These are phyloP conservation scores for Procambarus virginalis DNA, from an alignment of 1,140 invertebrate genomes.

Conservation along the genomic window DNA sequence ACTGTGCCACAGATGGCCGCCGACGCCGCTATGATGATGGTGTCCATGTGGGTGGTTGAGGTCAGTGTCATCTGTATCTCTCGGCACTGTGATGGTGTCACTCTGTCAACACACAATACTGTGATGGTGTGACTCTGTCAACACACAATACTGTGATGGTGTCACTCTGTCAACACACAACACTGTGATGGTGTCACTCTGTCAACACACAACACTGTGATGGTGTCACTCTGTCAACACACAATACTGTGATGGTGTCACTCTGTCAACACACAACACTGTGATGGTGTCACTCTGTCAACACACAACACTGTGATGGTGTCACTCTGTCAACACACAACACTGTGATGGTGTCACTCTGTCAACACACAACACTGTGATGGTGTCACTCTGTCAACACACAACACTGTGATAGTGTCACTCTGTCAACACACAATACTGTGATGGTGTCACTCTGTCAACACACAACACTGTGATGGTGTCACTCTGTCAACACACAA, in stretches of 20 bases:
- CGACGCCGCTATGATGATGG: constrained; percentile 93
- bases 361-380: no score
- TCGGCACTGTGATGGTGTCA: constrained; percentile 83
- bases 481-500: no score
- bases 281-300: not conserved
- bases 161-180: not conserved
- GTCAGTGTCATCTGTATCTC: constrained; percentile 86
- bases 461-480: no score
- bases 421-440: no score
- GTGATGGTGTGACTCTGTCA: not conserved
- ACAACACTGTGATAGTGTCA: not conserved
- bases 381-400: not conserved
- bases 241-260: not conserved
- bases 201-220: not conserved
- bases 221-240: not conserved
- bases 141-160: not conserved
- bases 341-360: no score
- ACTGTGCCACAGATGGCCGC: constrained; percentile 93
- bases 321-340: not conserved
- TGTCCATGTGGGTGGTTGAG: constrained; percentile 88
- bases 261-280: not conserved
- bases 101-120: not conserved
- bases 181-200: not conserved
- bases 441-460: no score
- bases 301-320: not conserved